A percentile compares a stretch with the other conserved stretches of the same genome.
Conservation (phyloP, 1,140 invertebrate genomes). For the Drosophila pachea region DNA sequence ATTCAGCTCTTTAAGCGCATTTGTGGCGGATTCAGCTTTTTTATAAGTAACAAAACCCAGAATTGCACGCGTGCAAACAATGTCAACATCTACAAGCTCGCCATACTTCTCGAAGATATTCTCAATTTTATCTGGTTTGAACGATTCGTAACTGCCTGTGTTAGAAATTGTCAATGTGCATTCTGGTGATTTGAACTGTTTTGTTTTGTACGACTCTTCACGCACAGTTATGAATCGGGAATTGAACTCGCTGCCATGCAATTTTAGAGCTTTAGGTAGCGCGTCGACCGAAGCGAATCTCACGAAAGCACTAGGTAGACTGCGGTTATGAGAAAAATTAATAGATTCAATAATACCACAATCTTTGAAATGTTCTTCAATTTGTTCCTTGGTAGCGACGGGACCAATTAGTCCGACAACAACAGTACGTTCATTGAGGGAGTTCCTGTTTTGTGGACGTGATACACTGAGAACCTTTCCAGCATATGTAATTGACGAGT, state of each 20-base stretch:
- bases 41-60: constrained; percentile 62
- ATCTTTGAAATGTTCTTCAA: constrained; percentile 40
- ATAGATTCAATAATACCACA: constrained; percentile 51
- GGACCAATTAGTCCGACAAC: constrained; percentile 42
- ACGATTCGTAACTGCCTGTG: constrained; percentile 34
- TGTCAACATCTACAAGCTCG: constrained; percentile 38
- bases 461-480: constrained; percentile 24
- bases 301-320: constrained; percentile 38
- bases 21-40: constrained; percentile 29
- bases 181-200: constrained; percentile 1
- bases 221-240: constrained; percentile 54
- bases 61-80: constrained; percentile 44
- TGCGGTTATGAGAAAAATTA: constrained; percentile 28
- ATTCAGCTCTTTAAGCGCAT: constrained; percentile 46
- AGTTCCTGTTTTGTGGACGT: neutral
- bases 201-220: neutral
- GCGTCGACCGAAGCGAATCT: constrained; percentile 29
- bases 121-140: constrained; percentile 32
- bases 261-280: constrained; percentile 35
- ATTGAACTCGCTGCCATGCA: constrained; percentile 52
- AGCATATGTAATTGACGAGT: constrained; percentile 41
- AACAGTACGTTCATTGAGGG: constrained; percentile 36
- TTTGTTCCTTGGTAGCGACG: constrained; percentile 28
- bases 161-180: constrained; percentile 50
- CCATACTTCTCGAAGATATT: constrained; percentile 61